Evolutionary conservation across 2,113 vertebrate species (phyloP), one percentile per base, ranked within the genome.

Genomic region (Castor canadensis): DNA sequence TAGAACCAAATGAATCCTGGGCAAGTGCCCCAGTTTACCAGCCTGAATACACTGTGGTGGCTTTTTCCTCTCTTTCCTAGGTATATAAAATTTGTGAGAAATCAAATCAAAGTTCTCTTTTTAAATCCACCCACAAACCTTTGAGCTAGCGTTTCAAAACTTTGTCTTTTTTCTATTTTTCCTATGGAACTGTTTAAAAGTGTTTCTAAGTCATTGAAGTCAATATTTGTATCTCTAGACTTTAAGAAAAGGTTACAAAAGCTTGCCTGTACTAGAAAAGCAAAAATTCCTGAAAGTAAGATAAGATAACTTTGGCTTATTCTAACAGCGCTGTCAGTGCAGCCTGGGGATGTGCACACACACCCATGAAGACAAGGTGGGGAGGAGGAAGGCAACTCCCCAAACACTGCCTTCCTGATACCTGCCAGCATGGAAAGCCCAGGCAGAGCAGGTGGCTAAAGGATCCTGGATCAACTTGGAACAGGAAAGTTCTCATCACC

Each of bases 201-300:
- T 80, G 88, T 87, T 92, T 82, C 32, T 77, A 96, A 93, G n/a
- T 56, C n/a, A n/a, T 32, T 76, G 58, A 91, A 93, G 47, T 91
- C 84, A 90, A 47, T 89, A 95, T 91, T 80, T 60, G 11, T 71
- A 45, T 72, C 66, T 91, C 43, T 9, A 76, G 22, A 88, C 45
- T 52, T 56, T 62, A 87, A 69, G 43, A 49, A 91, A 77, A 93
- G 3, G 8, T 75, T 69, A 52, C 16, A 19, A 66, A 75, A 66
- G 5, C 54, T 88, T 73, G 32, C 9, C 43, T 66, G 43, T n/a
- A 38, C 82, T 82, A 88, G 32, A 93, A n/a, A 87, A 28, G 73
- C 17, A 54, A 49, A 96, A 90, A 75, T 67, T 26, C 54, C 52
- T 28, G 56, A 58, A 9, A 52, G 5, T 67, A 20, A 87, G 75